These are phyloP conservation scores for Diuraphis noxia DNA, from an alignment of 1,140 invertebrate species.

Conservation along the genomic window DNA sequence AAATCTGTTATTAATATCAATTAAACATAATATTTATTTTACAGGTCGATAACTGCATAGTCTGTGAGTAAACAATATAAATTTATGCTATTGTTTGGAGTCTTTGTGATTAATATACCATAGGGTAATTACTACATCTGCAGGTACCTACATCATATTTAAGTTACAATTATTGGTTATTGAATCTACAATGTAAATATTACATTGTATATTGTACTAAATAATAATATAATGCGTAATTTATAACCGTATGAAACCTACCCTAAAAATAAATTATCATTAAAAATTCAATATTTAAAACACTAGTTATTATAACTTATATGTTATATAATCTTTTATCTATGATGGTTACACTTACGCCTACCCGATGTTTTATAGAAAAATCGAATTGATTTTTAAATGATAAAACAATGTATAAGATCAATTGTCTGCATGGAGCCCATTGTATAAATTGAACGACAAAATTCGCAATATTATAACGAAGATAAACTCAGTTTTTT, in stretches of 20 bases:
- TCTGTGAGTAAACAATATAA: background rate
- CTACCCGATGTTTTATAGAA: no score
- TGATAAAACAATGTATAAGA: background rate
- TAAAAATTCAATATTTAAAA: no score
- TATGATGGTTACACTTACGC: no score
- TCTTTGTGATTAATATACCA: no score
- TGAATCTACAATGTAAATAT: background rate
- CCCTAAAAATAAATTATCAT: background rate
- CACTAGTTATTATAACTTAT: no score
- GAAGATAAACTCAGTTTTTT: background rate
- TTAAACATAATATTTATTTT: background rate
- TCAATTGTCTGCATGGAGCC: background rate
- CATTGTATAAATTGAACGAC: background rate
- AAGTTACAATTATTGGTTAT: background rate
- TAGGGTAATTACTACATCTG: background rate
- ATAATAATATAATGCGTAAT: constrained; percentile 1
- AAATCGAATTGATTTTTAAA: no score
- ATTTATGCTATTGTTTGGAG: background rate
- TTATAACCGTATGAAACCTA: background rate
- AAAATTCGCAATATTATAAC: background rate
- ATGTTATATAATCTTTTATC: no score
- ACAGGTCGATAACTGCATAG: background rate
- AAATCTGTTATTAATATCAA: background rate
- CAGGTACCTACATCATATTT: no score
- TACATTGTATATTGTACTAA: background rate